phyloP scores from a whole-genome alignment of 1,140 invertebrate genomes.

The Sesamia nonagrioides region DNA sequence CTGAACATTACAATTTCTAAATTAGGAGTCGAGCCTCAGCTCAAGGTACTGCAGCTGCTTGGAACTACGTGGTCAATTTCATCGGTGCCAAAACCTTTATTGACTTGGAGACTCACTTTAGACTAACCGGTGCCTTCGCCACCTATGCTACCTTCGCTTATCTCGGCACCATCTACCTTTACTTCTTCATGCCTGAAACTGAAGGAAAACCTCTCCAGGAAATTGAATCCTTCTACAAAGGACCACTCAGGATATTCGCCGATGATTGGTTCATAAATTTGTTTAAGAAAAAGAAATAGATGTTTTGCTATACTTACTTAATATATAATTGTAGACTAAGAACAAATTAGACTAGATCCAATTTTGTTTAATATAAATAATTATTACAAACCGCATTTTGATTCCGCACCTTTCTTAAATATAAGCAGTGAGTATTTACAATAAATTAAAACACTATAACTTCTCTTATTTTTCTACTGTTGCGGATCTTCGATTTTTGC shows the following conservation, averaged over 20 bases:
- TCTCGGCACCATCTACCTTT: constrained; percentile 88
- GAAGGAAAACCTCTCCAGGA: constrained; percentile 93
- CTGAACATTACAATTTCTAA: no score
- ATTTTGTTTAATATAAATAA: constrained; percentile 28
- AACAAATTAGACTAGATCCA: constrained; percentile 48
- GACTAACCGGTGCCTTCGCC: constrained; percentile 89
- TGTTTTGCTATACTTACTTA: background rate
- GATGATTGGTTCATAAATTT: constrained; percentile 79
- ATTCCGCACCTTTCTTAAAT: constrained; percentile 12
- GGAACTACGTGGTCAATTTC: constrained; percentile 89
- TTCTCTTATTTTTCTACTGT: constrained; percentile 30
- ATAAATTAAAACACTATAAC: no score
- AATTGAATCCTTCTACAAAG: constrained; percentile 89
- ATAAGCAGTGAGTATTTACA: constrained; percentile 39
- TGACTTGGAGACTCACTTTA: constrained; percentile 83
- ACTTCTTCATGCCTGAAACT: constrained; percentile 93
- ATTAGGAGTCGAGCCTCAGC: constrained; percentile 87
- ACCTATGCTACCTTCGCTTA: constrained; percentile 89
- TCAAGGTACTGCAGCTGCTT: constrained; percentile 88
- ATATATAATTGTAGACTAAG: constrained; percentile 28
- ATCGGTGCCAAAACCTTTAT: constrained; percentile 90
- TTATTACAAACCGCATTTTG: constrained; percentile 16
- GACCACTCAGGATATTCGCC: constrained; percentile 80
- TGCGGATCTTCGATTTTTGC: constrained; percentile 79
- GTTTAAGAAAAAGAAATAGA: constrained; percentile 69